Base-by-base conservation (phyloP, 1,140 invertebrate species). In the Drosophila auraria region DNA sequence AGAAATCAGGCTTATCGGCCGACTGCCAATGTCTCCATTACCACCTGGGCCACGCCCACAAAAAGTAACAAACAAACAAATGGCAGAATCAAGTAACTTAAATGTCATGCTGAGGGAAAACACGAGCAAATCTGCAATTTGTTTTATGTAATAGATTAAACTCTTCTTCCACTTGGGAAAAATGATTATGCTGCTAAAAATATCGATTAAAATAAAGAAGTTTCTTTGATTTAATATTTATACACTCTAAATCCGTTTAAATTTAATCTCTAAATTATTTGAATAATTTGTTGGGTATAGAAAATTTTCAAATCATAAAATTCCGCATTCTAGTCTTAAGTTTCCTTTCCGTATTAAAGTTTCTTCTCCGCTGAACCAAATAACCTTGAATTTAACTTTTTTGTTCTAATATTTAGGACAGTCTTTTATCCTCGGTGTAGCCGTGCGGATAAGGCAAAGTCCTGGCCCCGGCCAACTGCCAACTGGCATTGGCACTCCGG, bases 131-230 rank as follows among this genome's bases (percentile, higher is more conserved):
- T 90, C 86, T 90, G 79, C 76, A 80, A 78, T 74, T 80, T 87
- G 66, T 86, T 82, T 71, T 73, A 76, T 86, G 82, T 82, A 82
- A 90, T 80, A 90, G 82, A 90, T 90, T 90, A 90, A 90, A 90
- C 72, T 80, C 86, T 66, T 54, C 75, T 58, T 70, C 45, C 51
- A 36, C 33, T 36, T 36, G 33, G 33, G 33, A 11, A 36, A 36
- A 36, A 36, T 9, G 0, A 36, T 33, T 2, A 3, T 8, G 30
- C 30, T 9, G 30, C 8, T 9, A 9, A 36, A 36, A 11, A 3
- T 11, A 36, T 36, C 33, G 1, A 36, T 11, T 11, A 12, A 36
- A 11, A 36, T 11, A 0, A 11, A 11, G 9, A 36, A 36, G 3
- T 36, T 4, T 9, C 3, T 4, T 36, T 12, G 11, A 36, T 36